These are phyloP conservation scores for Actenoides hombroni DNA, from an alignment of 2,113 vertebrate species.

Conservation along the genomic window DNA sequence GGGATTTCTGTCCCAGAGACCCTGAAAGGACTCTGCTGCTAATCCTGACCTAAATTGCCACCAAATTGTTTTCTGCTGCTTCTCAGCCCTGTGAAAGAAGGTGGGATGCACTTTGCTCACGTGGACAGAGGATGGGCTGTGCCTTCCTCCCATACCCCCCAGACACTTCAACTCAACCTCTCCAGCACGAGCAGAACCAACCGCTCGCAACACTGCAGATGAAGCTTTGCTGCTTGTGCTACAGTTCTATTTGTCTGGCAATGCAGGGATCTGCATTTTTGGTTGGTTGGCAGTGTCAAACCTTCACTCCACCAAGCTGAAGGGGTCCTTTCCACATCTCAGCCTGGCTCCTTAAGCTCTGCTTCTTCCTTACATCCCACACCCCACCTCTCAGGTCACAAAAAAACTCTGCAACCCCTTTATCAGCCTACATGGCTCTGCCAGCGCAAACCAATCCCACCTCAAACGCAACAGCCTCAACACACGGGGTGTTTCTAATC, in stretches of 20 bases:
- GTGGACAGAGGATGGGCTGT: not conserved
- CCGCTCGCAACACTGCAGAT: accelerated
- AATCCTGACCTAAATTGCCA: not conserved
- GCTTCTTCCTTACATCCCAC: not conserved
- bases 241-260: not conserved
- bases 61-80: not conserved
- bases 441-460: not conserved
- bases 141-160: not conserved
- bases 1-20: not conserved
- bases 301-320: not conserved
- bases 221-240: not conserved
- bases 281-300: not conserved
- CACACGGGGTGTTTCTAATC: not conserved
- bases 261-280: accelerated
- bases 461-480: not conserved
- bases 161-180: too few relatives aligned
- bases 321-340: not conserved
- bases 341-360: not conserved
- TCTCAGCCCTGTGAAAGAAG: not conserved
- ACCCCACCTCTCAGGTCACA: not conserved
- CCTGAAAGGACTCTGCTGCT: not conserved
- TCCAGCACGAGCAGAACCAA: not conserved
- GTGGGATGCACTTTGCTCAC: not conserved
- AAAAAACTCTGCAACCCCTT: not conserved
- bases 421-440: not conserved